These are phyloP conservation scores for Drosophila lacertosa DNA, from an alignment of 1,140 invertebrate genomes.

Conservation along the genomic window DNA sequence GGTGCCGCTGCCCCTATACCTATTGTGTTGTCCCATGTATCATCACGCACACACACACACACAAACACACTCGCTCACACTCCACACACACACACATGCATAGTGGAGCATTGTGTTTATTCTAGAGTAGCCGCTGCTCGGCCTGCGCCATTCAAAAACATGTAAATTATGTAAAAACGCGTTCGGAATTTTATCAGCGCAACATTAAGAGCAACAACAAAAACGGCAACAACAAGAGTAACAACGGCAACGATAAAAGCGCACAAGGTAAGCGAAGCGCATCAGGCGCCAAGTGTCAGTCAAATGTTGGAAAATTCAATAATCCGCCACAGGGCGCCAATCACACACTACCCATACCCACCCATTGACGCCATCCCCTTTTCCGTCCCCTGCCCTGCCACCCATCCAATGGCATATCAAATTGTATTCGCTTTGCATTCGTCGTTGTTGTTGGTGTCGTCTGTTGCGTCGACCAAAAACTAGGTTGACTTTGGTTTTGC, in stretches of 20 bases:
- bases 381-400: neutral
- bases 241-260: constrained; percentile 9
- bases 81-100: constrained; percentile 15
- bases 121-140: constrained; percentile 34
- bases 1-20: constrained; percentile 8
- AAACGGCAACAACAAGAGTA: constrained; percentile 49
- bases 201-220: constrained; percentile 34
- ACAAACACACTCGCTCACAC: constrained; percentile 25
- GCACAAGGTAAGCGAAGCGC: constrained; percentile 45
- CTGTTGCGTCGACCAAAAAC: constrained; percentile 70
- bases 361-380: neutral
- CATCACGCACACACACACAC: constrained; percentile 26
- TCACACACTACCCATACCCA: constrained; percentile 1
- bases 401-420: constrained; percentile 53
- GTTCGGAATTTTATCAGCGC: constrained; percentile 61
- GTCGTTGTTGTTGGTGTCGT: constrained; percentile 26
- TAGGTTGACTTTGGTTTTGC: constrained; percentile 72
- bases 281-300: constrained; percentile 76
- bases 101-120: constrained; percentile 31
- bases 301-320: constrained; percentile 80
- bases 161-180: constrained; percentile 74
- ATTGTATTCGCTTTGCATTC: constrained; percentile 49
- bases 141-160: constrained; percentile 56
- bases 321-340: constrained; percentile 72
- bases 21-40: constrained; percentile 41